Base-by-base conservation (phyloP, 35 echinoderm and acorn worm genomes). In the Heliocidaris erythrogramma region DNA sequence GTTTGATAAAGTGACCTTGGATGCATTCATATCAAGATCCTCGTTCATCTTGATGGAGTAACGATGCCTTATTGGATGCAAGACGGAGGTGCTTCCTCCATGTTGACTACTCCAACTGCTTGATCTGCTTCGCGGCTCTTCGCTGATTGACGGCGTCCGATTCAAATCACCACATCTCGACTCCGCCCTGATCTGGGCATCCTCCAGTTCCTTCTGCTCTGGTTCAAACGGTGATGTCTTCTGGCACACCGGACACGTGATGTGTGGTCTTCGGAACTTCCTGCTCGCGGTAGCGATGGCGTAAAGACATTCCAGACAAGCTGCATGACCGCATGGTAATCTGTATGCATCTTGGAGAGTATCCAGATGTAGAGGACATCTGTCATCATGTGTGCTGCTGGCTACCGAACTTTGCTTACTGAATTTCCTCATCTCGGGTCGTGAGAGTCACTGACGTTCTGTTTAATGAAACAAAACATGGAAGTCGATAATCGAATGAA, bases 251-350 rank as follows among this genome's bases (percentile, higher is more conserved):
- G 91, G 91, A 29, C 91, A 92, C 0, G 31, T 32, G 48, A 92
- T 52, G 48, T 92, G n/a, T 48, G 91, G 50, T 30, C 48, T 49
- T 49, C 91, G 91, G 49, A 13, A 48, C 48, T 59, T 30, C 31
- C n/a, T 92, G 91, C 91, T 92, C 48, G 91, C 91, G 50, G 91
- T 92, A 13, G 49, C 48, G 30, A 92, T 92, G 48, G 91, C 91
- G 50, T 92, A 59, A 11, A 92, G 91, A 59, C 91, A 92, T 59
- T 92, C 91, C n/a, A 59, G 31, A 48, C 91, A 92, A 50, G 91
- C 91, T 50, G 91, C 27, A 48, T 92, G 91, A 16, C 48, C 47
- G 50, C 91, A 92, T 30, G 91, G 91, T 50, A 92, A 48, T 13
- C 13, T 59, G 91, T 92, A 59, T 47, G 91, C 91, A 92, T 30